These are phyloP conservation scores for Vireo griseus DNA, from an alignment of 2,797 vertebrate genomes.

Conservation along the genomic window DNA sequence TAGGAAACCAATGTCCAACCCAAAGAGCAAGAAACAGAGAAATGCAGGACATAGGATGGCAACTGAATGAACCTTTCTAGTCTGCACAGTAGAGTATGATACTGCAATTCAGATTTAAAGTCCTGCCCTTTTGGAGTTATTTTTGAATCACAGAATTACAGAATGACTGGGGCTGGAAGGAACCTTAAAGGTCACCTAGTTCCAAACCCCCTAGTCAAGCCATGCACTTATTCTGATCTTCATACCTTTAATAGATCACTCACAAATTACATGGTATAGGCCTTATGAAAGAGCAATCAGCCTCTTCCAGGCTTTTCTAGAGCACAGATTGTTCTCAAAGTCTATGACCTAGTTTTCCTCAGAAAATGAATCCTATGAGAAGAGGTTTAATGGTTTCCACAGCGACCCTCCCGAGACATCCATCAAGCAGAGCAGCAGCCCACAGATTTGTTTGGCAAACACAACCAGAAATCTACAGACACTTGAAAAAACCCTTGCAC, in stretches of 20 bases:
- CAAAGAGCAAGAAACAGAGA: background rate
- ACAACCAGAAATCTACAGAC: background rate
- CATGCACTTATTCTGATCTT: background rate
- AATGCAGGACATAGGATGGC: background rate
- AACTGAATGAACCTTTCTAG: background rate
- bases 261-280: background rate
- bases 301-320: slow-evolving; percentile 13
- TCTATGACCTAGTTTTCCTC: slow-evolving; percentile 66
- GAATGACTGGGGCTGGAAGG: background rate
- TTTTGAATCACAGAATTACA: background rate
- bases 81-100: background rate
- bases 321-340: slow-evolving; percentile 36
- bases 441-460: slow-evolving; percentile 27
- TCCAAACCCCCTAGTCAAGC: background rate
- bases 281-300: slow-evolving; percentile 6
- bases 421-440: slow-evolving; percentile 38
- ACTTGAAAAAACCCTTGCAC: background rate
- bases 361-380: slow-evolving; percentile 50
- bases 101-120: background rate
- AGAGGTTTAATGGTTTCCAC: slow-evolving; percentile 66
- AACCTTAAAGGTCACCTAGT: background rate
- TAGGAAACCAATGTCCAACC: background rate
- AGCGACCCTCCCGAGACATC: slow-evolving; percentile 49
- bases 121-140: background rate
- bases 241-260: background rate